Evolutionary conservation across 2,113 vertebrate species (phyloP).

Genomic region (Calyptommatus sinebrachiatus): DNA sequence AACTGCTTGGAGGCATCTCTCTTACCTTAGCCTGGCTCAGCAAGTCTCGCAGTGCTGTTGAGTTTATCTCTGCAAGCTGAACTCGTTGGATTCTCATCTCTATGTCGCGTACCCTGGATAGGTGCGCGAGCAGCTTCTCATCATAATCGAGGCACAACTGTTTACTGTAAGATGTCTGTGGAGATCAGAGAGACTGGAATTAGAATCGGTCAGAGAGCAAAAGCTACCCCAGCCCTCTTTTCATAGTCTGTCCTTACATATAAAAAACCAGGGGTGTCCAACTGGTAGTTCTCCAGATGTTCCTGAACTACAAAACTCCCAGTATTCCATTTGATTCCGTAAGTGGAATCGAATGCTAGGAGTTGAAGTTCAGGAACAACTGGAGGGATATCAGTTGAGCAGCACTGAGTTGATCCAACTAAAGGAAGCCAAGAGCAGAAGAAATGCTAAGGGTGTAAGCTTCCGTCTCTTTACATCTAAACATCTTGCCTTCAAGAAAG

Average conservation of each 20-base stretch:
- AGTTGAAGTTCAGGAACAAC: too few species aligned
- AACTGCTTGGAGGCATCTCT: background rate
- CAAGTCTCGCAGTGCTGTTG: constrained; percentile 74
- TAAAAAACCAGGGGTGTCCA: too few species aligned
- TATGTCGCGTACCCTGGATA: constrained; percentile 87
- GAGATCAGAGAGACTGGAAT: constrained; percentile 8
- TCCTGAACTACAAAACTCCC: too few species aligned
- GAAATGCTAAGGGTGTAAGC: too few species aligned
- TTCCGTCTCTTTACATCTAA: too few species aligned
- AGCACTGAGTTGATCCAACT: too few species aligned
- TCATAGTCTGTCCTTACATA: background rate
- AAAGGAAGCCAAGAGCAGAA: background rate
- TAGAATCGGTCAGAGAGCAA: background rate
- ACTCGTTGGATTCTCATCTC: constrained; percentile 84
- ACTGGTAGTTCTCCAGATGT: too few species aligned
- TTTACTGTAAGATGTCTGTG: constrained; percentile 78
- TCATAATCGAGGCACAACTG: constrained; percentile 87
- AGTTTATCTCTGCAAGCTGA: constrained; percentile 71
- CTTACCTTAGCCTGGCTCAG: constrained; percentile 84
- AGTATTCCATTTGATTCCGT: too few species aligned
- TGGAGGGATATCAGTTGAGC: too few species aligned
- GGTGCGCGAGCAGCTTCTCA: constrained; percentile 82
- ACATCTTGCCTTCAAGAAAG: too few species aligned
- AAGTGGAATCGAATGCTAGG: too few species aligned
- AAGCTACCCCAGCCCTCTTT: background rate